Conservation (phyloP, 2,113 vertebrate species). For the Oncorhynchus kisutch region DNA sequence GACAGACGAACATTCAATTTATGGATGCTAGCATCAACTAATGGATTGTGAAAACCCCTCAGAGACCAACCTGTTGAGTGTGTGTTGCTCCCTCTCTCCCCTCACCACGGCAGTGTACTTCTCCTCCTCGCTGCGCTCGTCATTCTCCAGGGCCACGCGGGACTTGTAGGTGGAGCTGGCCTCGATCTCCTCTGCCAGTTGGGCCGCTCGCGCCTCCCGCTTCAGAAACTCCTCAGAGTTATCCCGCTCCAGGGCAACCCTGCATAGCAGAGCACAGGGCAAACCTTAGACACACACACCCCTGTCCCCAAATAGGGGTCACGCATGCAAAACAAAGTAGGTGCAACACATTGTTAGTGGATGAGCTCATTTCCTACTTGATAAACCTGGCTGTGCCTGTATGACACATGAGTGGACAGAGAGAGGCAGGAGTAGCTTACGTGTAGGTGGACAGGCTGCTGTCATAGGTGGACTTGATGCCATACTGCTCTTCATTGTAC, state of each 20-base stretch:
- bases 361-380: too few relatives aligned
- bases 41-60: too few relatives aligned
- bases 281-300: not conserved
- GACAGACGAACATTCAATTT: too few relatives aligned
- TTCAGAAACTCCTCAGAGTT: constrained; percentile 98
- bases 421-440: constrained; percentile 71
- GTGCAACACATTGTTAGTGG: too few relatives aligned
- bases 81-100: constrained; percentile 84
- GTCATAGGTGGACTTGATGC: constrained; percentile 96
- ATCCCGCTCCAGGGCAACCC: constrained; percentile 95
- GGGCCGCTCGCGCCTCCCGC: constrained; percentile 93
- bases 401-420: not conserved
- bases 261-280: constrained; percentile 49
- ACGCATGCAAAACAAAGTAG: too few relatives aligned
- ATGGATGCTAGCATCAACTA: too few relatives aligned
- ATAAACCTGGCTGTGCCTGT: too few relatives aligned
- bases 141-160: constrained; percentile 95
- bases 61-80: constrained; percentile 32
- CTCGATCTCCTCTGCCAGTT: constrained; percentile 98
- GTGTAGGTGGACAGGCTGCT: constrained; percentile 98
- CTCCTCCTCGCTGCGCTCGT: constrained; percentile 94
- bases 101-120: constrained; percentile 96
- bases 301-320: not conserved
- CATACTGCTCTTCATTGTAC: constrained; percentile 98
- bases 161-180: constrained; percentile 96